Percentiles rank a stretch among this genome's conserved stretches.
Evolutionary conservation across 2,888 invertebrate genomes (phyloP).

Genomic region (Nomada fucata): DNA sequence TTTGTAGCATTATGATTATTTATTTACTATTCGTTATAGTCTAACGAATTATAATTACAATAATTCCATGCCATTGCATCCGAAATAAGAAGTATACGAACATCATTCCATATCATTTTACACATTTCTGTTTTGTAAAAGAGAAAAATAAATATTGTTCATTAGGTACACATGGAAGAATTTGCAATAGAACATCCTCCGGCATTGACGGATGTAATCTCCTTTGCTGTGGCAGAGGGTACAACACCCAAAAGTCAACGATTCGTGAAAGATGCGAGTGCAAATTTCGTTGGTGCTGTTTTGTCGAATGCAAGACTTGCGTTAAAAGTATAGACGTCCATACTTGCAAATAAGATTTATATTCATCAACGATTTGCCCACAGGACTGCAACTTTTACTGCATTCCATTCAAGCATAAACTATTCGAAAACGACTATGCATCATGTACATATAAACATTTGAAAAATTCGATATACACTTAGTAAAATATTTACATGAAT

Average conservation of each 20-base stretch:
- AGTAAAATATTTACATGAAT: slow-evolving; percentile 4
- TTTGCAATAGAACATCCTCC: slow-evolving; percentile 89
- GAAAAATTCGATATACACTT: neutral
- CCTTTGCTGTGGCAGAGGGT: slow-evolving; percentile 96
- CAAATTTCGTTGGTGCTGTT: slow-evolving; percentile 98
- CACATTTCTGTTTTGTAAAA: neutral
- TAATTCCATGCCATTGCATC: too few species aligned
- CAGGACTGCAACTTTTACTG: slow-evolving; percentile 1
- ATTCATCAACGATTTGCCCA: neutral
- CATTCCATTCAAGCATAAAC: neutral
- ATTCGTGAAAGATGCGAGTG: slow-evolving; percentile 94
- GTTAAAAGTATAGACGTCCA: slow-evolving; percentile 91
- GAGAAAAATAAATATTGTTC: neutral
- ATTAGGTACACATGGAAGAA: slow-evolving; percentile 89
- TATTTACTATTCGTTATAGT: too few species aligned
- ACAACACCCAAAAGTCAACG: slow-evolving; percentile 92
- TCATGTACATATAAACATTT: slow-evolving; percentile 6
- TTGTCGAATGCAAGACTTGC: slow-evolving; percentile 96
- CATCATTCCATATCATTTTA: too few species aligned
- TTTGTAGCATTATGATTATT: too few species aligned
- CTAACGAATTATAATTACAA: too few species aligned
- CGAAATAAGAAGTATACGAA: too few species aligned
- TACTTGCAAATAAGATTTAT: slow-evolving; percentile 91
- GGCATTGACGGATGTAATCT: slow-evolving; percentile 93
- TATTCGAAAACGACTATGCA: neutral